These are phyloP conservation scores for Amphipoea oculea DNA, from an alignment of 2,888 invertebrate genomes.

Conservation along the genomic window DNA sequence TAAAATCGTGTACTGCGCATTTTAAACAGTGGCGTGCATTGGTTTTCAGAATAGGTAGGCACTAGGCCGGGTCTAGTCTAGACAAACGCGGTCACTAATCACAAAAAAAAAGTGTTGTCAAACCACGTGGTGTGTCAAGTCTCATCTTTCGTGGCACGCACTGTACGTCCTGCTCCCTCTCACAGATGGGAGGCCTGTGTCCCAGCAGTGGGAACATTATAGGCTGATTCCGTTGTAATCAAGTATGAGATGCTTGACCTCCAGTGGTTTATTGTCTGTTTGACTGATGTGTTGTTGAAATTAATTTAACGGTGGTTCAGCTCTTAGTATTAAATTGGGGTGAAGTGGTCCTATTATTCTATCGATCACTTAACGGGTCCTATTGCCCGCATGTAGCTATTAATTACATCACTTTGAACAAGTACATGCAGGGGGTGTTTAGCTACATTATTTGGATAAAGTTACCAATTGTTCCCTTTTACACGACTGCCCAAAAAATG, in stretches of 20 bases:
- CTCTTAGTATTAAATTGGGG: not conserved
- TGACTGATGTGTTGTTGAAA: not conserved
- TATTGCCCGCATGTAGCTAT: conserved; percentile 46
- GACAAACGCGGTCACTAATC: no score
- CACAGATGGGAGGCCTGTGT: not conserved
- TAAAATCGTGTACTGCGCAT: no score
- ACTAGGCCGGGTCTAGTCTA: no score
- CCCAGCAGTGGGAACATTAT: not conserved
- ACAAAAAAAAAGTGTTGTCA: no score
- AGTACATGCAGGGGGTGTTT: conserved; percentile 21
- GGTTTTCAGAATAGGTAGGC: no score
- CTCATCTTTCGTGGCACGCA: no score
- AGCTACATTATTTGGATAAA: conserved; percentile 13
- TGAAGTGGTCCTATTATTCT: conserved; percentile 21
- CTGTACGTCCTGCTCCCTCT: no score
- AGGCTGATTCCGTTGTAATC: not conserved
- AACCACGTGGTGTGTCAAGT: no score
- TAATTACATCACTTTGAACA: conserved; percentile 29
- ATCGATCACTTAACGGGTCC: conserved; percentile 12
- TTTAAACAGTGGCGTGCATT: no score
- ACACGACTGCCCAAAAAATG: not conserved
- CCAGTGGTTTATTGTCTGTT: conserved; percentile 5
- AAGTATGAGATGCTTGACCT: no score
- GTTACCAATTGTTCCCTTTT: not conserved
- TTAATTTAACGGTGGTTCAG: not conserved